Base-by-base conservation (phyloP, 2,888 invertebrate species). In the Agonopterix alstromeriana region DNA sequence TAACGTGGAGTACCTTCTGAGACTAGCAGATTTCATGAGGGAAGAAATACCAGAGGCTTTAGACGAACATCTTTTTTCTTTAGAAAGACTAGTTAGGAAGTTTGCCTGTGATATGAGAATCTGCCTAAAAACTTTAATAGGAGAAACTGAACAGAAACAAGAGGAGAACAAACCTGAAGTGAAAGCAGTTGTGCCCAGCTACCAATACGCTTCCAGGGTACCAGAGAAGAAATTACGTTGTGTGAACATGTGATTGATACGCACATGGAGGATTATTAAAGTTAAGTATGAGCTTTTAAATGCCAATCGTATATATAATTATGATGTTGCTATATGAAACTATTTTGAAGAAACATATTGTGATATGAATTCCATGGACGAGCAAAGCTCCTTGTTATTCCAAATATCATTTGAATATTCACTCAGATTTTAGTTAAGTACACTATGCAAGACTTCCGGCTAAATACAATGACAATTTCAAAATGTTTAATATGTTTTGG, bases 1-100 rank as follows among this genome's bases (percentile, higher is more conserved):
- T 52, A 98, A 98, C 73, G 94, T 92, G 10, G 98, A 98, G 77
- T 98, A 98, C 79, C 88, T 98, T 4, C 80, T 97, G 53, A 92
- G 92, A 64, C 79, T 98, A 67, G 96, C 96, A 0, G 90, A 93
- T 49, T 95, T 96, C 62, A 94, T 97, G 93, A 90, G 94, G 56
- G 91, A 92, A 36, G 92, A 95, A 72, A 92, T 94, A 17, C 94
- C 95, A 0, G 92, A 92, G 50, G 92, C 91, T 0, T 82, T 92
- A 43, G 97, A 97, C 70, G 90, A 92, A 27, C 97, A 97, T 78
- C 77, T 97, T 42, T 95, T 93, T 75, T 91, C 91, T 0, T 77
- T 97, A 58, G 97, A 97, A 72, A 83, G 90, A 47, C 80, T 92
- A 57, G 93, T 95, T 0, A 79, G 69, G 55, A 88, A 82, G 55